phyloP scores from a whole-genome alignment of 2,113 vertebrate genomes.

The Peromyscus californicus region DNA sequence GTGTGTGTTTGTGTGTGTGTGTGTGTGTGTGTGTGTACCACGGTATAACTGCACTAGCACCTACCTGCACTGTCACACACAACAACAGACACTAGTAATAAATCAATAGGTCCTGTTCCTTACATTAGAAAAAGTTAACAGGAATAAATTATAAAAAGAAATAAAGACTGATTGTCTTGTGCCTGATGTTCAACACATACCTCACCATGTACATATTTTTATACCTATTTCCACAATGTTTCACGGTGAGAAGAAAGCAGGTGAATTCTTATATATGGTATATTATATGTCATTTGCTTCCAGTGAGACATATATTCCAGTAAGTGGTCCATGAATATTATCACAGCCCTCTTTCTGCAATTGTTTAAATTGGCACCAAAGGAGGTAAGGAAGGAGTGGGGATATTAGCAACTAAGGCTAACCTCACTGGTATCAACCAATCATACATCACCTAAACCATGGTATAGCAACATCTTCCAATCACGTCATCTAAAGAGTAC shows the following conservation, averaged over 20 bases:
- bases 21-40: too few relatives aligned
- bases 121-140: slow-evolving; percentile 95
- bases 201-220: slow-evolving; percentile 94
- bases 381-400: slow-evolving; percentile 59
- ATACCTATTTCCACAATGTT: slow-evolving; percentile 93
- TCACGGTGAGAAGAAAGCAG: slow-evolving; percentile 92
- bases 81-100: too few relatives aligned
- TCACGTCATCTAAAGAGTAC: slow-evolving; percentile 16
- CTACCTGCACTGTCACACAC: not conserved
- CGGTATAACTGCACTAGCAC: not conserved
- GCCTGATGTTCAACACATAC: slow-evolving; percentile 94
- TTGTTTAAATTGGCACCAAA: not conserved
- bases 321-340: slow-evolving; percentile 51
- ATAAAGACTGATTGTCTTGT: slow-evolving; percentile 95
- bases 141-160: slow-evolving; percentile 96
- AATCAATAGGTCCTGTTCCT: slow-evolving; percentile 88
- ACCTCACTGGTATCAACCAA: not conserved
- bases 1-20: too few relatives aligned
- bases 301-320: slow-evolving; percentile 93
- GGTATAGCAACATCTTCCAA: not conserved
- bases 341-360: slow-evolving; percentile 74
- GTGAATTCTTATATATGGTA: slow-evolving; percentile 94
- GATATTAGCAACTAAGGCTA: slow-evolving; percentile 71
- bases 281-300: slow-evolving; percentile 88
- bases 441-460: not conserved